Percentiles rank a stretch among this genome's conserved stretches.
These are phyloP conservation scores for Strix aluco DNA, from an alignment of 2,113 vertebrate genomes.

Conservation along the genomic window DNA sequence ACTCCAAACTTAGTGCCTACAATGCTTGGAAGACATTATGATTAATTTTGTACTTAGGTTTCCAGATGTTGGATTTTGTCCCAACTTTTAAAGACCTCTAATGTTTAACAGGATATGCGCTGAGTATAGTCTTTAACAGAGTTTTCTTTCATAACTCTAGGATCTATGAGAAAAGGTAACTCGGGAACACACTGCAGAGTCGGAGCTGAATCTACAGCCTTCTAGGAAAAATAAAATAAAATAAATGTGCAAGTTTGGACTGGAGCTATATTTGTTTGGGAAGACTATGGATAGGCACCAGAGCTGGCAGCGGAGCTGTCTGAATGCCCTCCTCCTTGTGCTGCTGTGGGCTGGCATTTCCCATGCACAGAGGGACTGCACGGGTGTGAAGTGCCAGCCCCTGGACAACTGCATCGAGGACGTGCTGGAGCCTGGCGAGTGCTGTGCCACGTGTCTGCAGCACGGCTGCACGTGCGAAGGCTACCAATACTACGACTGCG, in stretches of 20 bases:
- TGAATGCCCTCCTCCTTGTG: conserved; percentile 58
- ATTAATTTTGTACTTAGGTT: conserved; percentile 64
- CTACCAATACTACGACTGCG: conserved; percentile 95
- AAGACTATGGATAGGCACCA: conserved; percentile 66
- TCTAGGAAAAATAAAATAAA: background rate
- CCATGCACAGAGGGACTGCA: conserved; percentile 81
- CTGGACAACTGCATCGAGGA: conserved; percentile 90
- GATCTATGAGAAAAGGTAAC: conserved; percentile 63
- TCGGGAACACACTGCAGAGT: background rate
- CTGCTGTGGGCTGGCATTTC: conserved; percentile 41
- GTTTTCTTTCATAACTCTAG: conserved; percentile 71
- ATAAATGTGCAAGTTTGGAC: background rate
- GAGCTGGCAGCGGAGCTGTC: conserved; percentile 28
- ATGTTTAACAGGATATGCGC: conserved; percentile 66
- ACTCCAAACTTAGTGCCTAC: conserved; percentile 20
- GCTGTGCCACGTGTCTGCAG: conserved; percentile 85
- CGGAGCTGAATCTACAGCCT: background rate
- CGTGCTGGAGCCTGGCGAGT: conserved; percentile 79
- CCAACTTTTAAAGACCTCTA: conserved; percentile 68
- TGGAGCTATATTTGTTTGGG: background rate
- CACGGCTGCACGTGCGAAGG: conserved; percentile 90
- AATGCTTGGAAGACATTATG: conserved; percentile 25
- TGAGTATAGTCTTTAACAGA: conserved; percentile 66
- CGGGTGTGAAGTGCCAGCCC: conserved; percentile 78
- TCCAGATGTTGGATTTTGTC: conserved; percentile 75